Percentiles rank a stretch among this genome's conserved stretches.
Evolutionary conservation across 2,113 vertebrate species (phyloP).

Genomic region (Panthera uncia): DNA sequence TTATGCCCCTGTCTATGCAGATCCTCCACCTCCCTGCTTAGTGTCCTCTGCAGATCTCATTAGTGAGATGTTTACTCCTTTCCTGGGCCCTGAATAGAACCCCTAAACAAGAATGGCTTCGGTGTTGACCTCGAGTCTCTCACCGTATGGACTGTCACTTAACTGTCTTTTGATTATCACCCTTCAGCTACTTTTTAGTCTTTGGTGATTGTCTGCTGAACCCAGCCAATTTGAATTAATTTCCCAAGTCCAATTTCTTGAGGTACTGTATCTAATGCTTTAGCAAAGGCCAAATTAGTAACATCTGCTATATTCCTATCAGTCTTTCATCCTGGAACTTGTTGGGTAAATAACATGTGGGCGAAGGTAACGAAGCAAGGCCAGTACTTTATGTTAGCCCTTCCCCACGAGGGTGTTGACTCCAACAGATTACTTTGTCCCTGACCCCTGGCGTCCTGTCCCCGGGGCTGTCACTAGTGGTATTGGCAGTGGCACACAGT

Average conservation of each 20-base stretch:
- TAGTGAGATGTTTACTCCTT: slow-evolving; percentile 49
- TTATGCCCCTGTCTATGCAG: not conserved
- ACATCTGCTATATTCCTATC: slow-evolving; percentile 25
- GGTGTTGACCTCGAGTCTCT: slow-evolving; percentile 48
- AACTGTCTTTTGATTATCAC: slow-evolving; percentile 68
- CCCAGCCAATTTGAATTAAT: slow-evolving; percentile 70
- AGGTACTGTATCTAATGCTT: slow-evolving; percentile 54
- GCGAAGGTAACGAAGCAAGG: not conserved
- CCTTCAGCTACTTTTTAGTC: slow-evolving; percentile 64
- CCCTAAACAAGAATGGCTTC: slow-evolving; percentile 48
- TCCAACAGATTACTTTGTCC: not conserved
- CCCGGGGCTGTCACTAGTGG: not conserved
- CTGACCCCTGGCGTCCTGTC: not conserved
- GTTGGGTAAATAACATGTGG: not conserved
- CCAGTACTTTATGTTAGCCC: not conserved
- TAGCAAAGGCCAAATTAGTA: slow-evolving; percentile 61
- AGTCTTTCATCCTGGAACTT: not conserved
- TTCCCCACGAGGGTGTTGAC: not conserved
- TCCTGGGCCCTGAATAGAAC: slow-evolving; percentile 33
- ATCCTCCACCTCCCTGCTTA: not conserved
- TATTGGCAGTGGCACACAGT: not conserved
- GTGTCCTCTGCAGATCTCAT: slow-evolving; percentile 66
- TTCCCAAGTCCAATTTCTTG: slow-evolving; percentile 66
- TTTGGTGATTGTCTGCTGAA: slow-evolving; percentile 53
- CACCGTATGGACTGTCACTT: slow-evolving; percentile 46